Evolutionary conservation across 2,113 vertebrate genomes (phyloP).

Genomic region (Tinamus guttatus): DNA sequence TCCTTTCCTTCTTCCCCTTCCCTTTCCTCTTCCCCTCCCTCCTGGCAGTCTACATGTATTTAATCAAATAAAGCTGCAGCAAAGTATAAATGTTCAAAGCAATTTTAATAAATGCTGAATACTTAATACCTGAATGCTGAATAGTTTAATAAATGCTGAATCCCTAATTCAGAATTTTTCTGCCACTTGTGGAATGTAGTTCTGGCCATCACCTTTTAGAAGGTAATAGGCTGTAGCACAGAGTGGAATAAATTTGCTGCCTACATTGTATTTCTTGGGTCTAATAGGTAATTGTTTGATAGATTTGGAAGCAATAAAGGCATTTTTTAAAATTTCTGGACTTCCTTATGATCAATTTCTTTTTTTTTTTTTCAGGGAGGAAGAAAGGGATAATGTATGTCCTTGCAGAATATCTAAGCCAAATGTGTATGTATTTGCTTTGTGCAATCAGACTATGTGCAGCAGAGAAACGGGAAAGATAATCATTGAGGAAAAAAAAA

Average conservation of each 20-base stretch:
- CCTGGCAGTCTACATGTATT: not conserved
- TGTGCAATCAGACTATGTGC: not conserved
- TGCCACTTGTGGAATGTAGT: not conserved
- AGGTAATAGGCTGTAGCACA: not conserved
- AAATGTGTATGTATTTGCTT: no score
- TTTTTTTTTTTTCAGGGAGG: not conserved
- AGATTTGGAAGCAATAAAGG: not conserved
- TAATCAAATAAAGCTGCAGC: not conserved
- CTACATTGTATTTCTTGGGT: not conserved
- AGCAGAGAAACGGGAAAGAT: not conserved
- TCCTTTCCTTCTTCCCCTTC: not conserved
- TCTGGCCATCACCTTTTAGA: not conserved
- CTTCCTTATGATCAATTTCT: not conserved
- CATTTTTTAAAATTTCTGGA: not conserved
- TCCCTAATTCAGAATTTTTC: not conserved
- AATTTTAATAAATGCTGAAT: not conserved
- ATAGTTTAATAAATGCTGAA: not conserved
- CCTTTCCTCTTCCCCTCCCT: no score
- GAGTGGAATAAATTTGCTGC: not conserved
- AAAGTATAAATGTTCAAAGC: not conserved
- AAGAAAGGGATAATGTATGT: not conserved
- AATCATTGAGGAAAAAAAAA: not conserved
- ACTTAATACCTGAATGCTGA: not conserved
- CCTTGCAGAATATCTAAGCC: no score
- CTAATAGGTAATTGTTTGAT: not conserved